Conservation (phyloP, 1,140 invertebrate species). For the Aplysia californica region DNA sequence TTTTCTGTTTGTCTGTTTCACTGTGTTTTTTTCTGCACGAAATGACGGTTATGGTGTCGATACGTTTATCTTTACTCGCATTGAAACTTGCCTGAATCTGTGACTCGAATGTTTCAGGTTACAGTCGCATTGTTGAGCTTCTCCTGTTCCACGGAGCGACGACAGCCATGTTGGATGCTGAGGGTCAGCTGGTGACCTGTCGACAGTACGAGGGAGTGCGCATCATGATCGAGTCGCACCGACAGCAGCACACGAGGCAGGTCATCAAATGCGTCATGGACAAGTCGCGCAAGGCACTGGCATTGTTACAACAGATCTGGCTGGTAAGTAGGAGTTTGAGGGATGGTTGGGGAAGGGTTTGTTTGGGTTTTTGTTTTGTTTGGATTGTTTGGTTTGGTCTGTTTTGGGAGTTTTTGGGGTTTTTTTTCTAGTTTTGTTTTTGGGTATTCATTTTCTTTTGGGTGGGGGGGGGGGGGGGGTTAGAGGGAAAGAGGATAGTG, state of each 20-base stretch:
- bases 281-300: conserved; percentile 44
- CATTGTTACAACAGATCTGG: conserved; percentile 44
- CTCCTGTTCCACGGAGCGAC: conserved; percentile 54
- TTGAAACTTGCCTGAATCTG: background rate
- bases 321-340: conserved; percentile 39
- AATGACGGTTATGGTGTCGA: too few relatives aligned
- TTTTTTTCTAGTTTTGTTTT: too few relatives aligned
- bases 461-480: too few relatives aligned
- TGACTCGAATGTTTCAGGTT: too few relatives aligned
- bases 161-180: conserved; percentile 46
- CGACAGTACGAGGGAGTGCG: conserved; percentile 54
- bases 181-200: conserved; percentile 47
- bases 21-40: background rate
- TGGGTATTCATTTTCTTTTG: too few relatives aligned
- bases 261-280: conserved; percentile 48
- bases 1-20: background rate
- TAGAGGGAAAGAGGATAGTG: too few relatives aligned
- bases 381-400: too few relatives aligned
- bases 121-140: conserved; percentile 44
- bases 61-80: too few relatives aligned
- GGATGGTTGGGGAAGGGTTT: too few relatives aligned
- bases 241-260: conserved; percentile 48
- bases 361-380: too few relatives aligned
- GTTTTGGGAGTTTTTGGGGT: too few relatives aligned
- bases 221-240: conserved; percentile 44